Base-by-base conservation (phyloP, 2,888 invertebrate genomes). In the Drosophila rellima region DNA sequence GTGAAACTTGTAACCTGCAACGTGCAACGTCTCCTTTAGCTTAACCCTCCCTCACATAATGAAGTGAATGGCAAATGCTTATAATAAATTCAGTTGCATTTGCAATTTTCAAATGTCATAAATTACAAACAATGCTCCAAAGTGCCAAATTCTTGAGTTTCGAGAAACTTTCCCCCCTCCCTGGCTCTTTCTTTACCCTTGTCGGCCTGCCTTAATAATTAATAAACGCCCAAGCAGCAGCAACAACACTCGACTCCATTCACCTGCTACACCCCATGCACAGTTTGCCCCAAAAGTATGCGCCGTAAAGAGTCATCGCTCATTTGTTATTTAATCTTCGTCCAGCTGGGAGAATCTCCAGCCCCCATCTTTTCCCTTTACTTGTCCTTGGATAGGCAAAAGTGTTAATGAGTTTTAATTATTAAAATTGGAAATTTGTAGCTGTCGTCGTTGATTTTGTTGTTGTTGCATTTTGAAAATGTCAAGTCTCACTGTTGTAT, bases 291-390 rank as follows among this genome's bases (percentile, higher is more conserved):
- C 47, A 74, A 78, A 80, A 86, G 77, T 74, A 67, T 77, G 17
- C 31, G 81, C 82, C 69, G 20, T 63, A 29, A 65, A 84, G 78
- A 89, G 88, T 73, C 85, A 89, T 89, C 71, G 82, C 89, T 89
- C 83, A 84, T 84, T 88, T 85, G 89, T 78, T 89, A 84, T 84
- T 88, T 88, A 88, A 78, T 89, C 88, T 69, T 78, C 67, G 85
- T 68, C 82, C 89, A 70, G 85, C 63, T 48, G 64, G 50, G 52
- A 59, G 31, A 8, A 17, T 11, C 35, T 5, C 0, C 3, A 11
- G 2, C n/a, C 15, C 33, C 59, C 45, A 13, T 26, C 44, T 17
- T 37, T 37, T 0, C 8, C 23, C 33, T 26, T 17, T 0, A 4
- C 13, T 3, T 29, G 11, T 18, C 23, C 20, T 37, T 17, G 33